Conservation (phyloP, 1,140 invertebrate species). For the Myzus persicae region DNA sequence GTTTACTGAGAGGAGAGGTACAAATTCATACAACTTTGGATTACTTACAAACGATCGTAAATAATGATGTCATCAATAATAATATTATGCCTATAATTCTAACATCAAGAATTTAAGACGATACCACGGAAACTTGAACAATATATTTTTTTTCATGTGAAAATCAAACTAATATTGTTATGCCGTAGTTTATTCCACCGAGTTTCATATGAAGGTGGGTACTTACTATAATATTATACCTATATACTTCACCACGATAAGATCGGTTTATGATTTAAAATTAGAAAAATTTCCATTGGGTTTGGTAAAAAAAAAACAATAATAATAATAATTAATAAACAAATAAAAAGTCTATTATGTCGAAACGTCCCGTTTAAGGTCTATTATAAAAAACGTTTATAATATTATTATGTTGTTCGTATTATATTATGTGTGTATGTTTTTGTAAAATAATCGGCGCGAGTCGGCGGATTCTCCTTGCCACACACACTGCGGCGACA, state of each 20-base stretch:
- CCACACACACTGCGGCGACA: neutral
- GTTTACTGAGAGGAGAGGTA: neutral
- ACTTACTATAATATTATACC: neutral
- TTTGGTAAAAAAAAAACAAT: neutral
- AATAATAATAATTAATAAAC: slow-evolving; percentile 4
- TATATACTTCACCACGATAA: neutral
- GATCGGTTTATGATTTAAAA: neutral
- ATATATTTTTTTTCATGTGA: neutral
- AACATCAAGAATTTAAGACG: no score
- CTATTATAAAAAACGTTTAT: neutral
- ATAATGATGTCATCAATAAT: neutral
- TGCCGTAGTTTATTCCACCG: neutral
- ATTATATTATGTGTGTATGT: neutral
- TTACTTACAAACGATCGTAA: neutral
- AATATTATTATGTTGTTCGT: neutral
- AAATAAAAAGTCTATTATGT: neutral
- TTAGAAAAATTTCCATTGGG: neutral
- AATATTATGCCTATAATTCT: no score
- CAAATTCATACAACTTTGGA: neutral
- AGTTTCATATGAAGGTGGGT: neutral
- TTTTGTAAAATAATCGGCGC: slow-evolving; percentile 16
- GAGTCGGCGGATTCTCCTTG: neutral
- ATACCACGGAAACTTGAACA: neutral
- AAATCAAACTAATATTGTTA: neutral
- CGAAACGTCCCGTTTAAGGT: neutral